Percentiles rank a stretch among this genome's conserved stretches.
Conservation (phyloP, 2,113 vertebrate species). For the Ageneiosus marmoratus region DNA sequence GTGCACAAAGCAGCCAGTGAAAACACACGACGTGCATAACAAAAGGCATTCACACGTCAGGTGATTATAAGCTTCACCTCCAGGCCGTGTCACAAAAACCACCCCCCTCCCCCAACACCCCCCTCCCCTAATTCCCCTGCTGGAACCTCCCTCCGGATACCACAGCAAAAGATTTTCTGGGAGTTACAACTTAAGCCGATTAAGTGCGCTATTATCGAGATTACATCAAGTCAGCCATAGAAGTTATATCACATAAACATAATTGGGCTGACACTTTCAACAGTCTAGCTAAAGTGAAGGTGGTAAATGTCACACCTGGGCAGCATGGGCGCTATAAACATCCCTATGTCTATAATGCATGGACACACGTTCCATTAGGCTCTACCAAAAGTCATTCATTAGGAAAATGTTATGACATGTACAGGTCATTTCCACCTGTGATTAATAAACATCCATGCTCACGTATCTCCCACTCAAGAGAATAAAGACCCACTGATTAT, state of each 20-base stretch:
- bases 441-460: too few species aligned
- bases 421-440: neutral
- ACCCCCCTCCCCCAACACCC: neutral
- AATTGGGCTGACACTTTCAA: constrained; percentile 17
- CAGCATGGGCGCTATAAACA: neutral
- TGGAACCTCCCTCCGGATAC: constrained; percentile 27
- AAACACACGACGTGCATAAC: constrained; percentile 57
- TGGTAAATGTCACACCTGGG: neutral
- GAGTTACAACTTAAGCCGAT: constrained; percentile 66
- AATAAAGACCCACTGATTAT: constrained; percentile 23
- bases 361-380: neutral
- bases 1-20: constrained; percentile 54
- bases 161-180: constrained; percentile 54
- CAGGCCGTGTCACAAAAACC: constrained; percentile 59
- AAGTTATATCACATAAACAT: constrained; percentile 6
- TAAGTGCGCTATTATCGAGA: constrained; percentile 61
- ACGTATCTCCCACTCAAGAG: neutral
- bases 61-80: constrained; percentile 74
- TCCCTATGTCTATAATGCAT: neutral
- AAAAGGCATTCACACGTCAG: constrained; percentile 70
- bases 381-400: neutral
- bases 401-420: neutral
- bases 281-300: neutral
- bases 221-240: constrained; percentile 57
- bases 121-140: constrained; percentile 19